Percentiles rank a stretch among this genome's conserved stretches.
Evolutionary conservation across 2,113 vertebrate species (phyloP).

Genomic region (Solea senegalensis): DNA sequence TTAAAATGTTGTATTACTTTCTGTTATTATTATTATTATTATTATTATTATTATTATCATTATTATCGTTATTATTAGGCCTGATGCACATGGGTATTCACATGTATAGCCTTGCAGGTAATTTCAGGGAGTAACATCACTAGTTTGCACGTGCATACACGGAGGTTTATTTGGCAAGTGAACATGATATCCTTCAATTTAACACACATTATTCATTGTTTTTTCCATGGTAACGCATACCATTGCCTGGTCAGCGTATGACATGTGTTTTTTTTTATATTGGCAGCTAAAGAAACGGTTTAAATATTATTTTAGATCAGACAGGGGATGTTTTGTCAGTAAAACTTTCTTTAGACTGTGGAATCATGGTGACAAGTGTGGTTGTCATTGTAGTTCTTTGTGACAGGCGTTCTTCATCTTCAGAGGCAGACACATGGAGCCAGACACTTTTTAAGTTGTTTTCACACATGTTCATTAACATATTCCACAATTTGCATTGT

Average conservation of each 20-base stretch:
- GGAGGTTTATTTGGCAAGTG: neutral
- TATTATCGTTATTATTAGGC: neutral
- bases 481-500: neutral
- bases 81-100: neutral
- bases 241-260: too few relatives aligned
- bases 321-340: rapidly evolving
- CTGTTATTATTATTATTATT: neutral
- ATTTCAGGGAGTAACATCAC: neutral
- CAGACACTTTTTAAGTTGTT: neutral
- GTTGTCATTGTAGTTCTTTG: neutral
- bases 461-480: neutral
- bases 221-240: too few relatives aligned
- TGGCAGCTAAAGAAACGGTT: constrained; percentile 37
- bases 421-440: neutral
- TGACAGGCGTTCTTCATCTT: neutral
- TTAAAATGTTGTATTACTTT: neutral
- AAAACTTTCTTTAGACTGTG: too few relatives aligned
- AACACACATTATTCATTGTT: too few relatives aligned
- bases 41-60: neutral
- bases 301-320: neutral
- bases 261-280: neutral
- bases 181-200: neutral
- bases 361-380: neutral
- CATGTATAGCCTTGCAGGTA: neutral
- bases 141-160: too few relatives aligned